Percentiles rank a stretch among this genome's conserved stretches.
These are phyloP conservation scores for Burhinus bistriatus DNA, from an alignment of 2,113 vertebrate species.

Conservation along the genomic window DNA sequence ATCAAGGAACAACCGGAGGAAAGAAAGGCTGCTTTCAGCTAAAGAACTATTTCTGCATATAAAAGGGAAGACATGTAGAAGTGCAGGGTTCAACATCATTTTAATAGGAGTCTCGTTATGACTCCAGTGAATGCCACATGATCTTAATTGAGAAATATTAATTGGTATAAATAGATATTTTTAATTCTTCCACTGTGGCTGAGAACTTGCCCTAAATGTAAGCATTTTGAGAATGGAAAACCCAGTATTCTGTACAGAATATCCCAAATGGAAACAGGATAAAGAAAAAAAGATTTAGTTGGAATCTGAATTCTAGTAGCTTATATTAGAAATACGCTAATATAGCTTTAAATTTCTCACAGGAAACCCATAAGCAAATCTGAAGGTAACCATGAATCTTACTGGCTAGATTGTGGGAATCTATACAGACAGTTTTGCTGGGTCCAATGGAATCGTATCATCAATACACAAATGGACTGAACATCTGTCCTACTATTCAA, in stretches of 20 bases:
- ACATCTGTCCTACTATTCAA: neutral
- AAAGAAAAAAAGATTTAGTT: neutral
- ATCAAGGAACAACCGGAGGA: neutral
- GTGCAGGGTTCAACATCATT: neutral
- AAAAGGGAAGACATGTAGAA: neutral
- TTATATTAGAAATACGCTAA: neutral
- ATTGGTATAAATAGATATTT: neutral
- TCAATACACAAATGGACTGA: neutral
- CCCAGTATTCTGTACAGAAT: neutral
- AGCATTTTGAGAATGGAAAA: neutral
- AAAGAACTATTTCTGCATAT: neutral
- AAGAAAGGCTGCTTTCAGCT: neutral
- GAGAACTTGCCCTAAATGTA: neutral
- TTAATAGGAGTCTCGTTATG: neutral
- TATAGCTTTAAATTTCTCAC: neutral
- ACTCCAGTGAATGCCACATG: neutral
- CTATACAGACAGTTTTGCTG: neutral
- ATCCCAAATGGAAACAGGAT: neutral
- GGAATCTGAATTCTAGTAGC: neutral
- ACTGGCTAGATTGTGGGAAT: neutral
- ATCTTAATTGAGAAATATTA: neutral
- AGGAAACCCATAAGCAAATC: neutral
- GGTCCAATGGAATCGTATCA: neutral
- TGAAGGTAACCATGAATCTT: neutral
- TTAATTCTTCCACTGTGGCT: neutral